Base-by-base conservation (phyloP, 2,797 vertebrate genomes). In the Allobates femoralis region DNA sequence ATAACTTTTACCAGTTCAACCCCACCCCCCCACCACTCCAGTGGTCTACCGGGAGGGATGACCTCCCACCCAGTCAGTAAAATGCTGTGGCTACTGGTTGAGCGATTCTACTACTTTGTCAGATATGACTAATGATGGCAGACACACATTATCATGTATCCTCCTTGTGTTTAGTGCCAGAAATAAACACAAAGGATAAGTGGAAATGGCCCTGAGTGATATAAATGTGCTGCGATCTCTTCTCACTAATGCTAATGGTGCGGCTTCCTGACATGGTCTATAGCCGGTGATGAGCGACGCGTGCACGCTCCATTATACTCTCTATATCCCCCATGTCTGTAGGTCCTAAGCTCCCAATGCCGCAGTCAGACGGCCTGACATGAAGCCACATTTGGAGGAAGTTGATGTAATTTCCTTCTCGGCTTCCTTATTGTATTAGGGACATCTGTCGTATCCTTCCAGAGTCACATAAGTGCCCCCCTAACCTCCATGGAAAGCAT, bases 371-470 rank as follows among this genome's bases (percentile, higher is more conserved):
- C 8, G 37, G 30, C 15, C 51, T 58, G 67, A 85, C 84, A 51
- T 41, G 8, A 78, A n/a, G 53, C 55, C 18, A 86, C 75, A 34
- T 55, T 50, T 37, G n/a, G n/a, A 79, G 86, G 86, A 87, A 87
- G 62, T 83, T 75, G 86, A 84, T 80, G 66, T 80, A 4, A 84
- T 87, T 84, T 87, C 79, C 86, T 83, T 80, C 66, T 53, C 86
- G 50, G 69, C 32, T 73, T 86, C 55, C 73, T 51, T 74, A 79
- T 79, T 85, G 78, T 81, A 64, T 82, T 66, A 71, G 55, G 56
- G 26, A 67, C 86, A 87, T 87, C 81, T 89, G 81, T 76, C 14
- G 12, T 30, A 60, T 51, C 60, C 34, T 58, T 14, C 18, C 55
- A 7, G n/a, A 37, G 30, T 14, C 34, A 58, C 5, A 60, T n/a